phyloP scores from a whole-genome alignment of 2,888 invertebrate species.

The Caradrina kadenii region DNA sequence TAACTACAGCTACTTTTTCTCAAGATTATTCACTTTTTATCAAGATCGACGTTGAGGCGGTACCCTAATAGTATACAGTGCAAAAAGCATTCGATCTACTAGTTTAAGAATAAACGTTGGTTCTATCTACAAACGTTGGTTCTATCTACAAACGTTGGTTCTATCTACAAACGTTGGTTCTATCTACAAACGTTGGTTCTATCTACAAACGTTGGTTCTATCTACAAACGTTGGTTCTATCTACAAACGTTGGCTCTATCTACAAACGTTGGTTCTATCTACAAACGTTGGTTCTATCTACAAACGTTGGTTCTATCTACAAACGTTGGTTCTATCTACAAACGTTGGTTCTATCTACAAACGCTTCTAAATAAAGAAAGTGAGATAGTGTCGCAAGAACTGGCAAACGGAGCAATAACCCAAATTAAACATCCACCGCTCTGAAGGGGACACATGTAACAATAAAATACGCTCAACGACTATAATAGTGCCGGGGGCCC shows the following conservation, averaged over 20 bases:
- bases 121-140: not conserved
- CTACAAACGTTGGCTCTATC: not conserved
- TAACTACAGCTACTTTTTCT: not conserved
- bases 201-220: no score
- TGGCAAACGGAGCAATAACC: constrained; percentile 38
- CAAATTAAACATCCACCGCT: constrained; percentile 52
- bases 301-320: not conserved
- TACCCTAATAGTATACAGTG: no score
- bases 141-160: no score
- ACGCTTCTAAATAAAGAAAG: constrained; percentile 2
- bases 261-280: not conserved
- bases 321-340: not conserved
- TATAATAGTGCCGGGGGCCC: constrained; percentile 48
- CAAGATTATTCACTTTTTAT: not conserved
- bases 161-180: no score
- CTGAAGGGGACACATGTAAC: constrained; percentile 60
- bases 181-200: no score
- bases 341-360: not conserved
- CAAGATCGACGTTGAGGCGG: not conserved
- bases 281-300: not conserved
- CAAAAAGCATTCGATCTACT: no score
- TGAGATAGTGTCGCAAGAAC: constrained; percentile 24
- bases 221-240: no score
- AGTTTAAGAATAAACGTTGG: not conserved
- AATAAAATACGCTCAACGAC: constrained; percentile 59